Evolutionary conservation across 30 jellyfish, hydroid and myxozoan genomes (phyloP), one percentile per base, ranked within the genome.

Genomic region (Chironex yamaguchii): DNA sequence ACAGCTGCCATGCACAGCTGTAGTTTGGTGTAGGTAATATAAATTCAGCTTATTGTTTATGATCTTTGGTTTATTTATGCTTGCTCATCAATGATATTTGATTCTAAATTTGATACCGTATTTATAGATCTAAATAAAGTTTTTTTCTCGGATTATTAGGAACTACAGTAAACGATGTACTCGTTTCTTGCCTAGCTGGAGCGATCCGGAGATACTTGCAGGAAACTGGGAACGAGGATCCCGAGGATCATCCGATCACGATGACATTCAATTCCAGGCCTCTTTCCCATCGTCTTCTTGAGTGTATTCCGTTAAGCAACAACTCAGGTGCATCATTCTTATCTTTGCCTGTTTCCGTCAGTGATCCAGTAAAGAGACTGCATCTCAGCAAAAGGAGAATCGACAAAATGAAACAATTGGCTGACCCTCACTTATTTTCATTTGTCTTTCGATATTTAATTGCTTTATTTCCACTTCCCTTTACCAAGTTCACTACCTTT

Each of bases 241-340:
- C 97, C 13, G 95, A 76, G 28, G 99, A 95, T 71, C 85, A 62
- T 31, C 98, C 99, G 20, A 91, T 96, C 27, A 89, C 98, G 6
- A 96, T 96, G 97, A 96, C 99, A 29, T 96, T 70, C 69, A 96
- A 96, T 62, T 87, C 97, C 22, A 94, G 99, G 25, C 64, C 97
- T 27, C 12, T 81, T 0, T 67, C 96, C 22, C 89, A 74, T 75
- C 91, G 75, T 42, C 32, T 52, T 36, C 76, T 76, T 29, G 94
- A 86, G 4, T 77, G 89, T 71, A 89, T 95, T 31, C 98, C 99
- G 27, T 84, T 96, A 1, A 97, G 98, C 26, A 96, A 96, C 84
- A 90, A 91, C 36, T 90, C 98, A 3, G 99, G 98, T 29, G 99
- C 97, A 13, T 42, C 96, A 36, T 96, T 96, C 76, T 88, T 96